These are phyloP conservation scores for Dryas iulia DNA, from an alignment of 1,140 invertebrate genomes.

Conservation along the genomic window DNA sequence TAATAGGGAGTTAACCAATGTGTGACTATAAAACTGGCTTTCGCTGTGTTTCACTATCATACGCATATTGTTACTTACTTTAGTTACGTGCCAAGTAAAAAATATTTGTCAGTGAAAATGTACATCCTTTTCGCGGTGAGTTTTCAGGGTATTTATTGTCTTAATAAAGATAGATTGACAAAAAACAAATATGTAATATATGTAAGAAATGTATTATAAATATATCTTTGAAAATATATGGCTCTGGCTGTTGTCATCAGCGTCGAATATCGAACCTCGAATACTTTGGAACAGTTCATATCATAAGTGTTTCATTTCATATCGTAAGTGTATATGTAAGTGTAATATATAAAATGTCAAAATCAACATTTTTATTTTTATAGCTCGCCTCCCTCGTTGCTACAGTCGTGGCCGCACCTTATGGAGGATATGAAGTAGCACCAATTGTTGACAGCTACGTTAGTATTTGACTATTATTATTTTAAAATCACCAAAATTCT, in stretches of 20 bases:
- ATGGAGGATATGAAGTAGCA: constrained; percentile 37
- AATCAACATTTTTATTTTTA: constrained; percentile 22
- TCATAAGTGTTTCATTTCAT: no score
- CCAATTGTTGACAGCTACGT: constrained; percentile 46
- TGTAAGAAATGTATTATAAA: no score
- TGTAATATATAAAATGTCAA: no score
- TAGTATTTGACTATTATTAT: constrained; percentile 30
- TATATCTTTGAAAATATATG: no score
- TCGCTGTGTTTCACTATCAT: constrained; percentile 27
- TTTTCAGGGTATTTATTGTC: not conserved
- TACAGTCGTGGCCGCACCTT: constrained; percentile 53
- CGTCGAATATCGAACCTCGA: no score
- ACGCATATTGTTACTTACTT: constrained; percentile 25
- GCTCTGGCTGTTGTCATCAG: no score
- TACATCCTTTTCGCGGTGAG: constrained; percentile 62
- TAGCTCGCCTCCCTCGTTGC: constrained; percentile 59
- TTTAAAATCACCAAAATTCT: not conserved
- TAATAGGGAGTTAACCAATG: constrained; percentile 55
- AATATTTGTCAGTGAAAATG: constrained; percentile 45
- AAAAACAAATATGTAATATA: no score
- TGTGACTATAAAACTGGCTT: constrained; percentile 50
- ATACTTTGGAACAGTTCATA: no score
- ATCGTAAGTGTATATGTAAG: no score
- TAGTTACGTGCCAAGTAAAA: constrained; percentile 25
- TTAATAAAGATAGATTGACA: no score